phyloP scores from a whole-genome alignment of 2,113 vertebrate species.

The Cairina moschata region DNA sequence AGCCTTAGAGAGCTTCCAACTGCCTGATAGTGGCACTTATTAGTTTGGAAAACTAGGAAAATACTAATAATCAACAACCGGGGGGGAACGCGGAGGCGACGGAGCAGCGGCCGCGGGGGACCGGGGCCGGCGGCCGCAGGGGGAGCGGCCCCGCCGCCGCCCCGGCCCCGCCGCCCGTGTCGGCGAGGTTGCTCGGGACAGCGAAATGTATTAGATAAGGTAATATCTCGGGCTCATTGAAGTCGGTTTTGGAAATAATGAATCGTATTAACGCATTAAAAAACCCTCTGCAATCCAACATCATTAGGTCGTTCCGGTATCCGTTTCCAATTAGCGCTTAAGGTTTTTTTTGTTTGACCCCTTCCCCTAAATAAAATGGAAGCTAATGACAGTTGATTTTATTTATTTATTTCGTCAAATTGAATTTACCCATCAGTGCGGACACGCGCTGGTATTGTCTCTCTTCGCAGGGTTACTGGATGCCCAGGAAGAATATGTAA shows the following conservation, averaged over 20 bases:
- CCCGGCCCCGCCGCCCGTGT: neutral
- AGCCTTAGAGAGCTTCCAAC: conserved; percentile 89
- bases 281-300: conserved; percentile 81
- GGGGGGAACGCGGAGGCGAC: conserved; percentile 75
- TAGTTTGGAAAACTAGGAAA: conserved; percentile 99
- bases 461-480: neutral
- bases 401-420: conserved; percentile 89
- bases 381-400: conserved; percentile 90
- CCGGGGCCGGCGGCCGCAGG: neutral
- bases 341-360: conserved; percentile 78
- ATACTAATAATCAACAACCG: conserved; percentile 98
- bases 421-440: conserved; percentile 74
- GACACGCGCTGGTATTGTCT: conserved; percentile 30
- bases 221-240: conserved; percentile 78
- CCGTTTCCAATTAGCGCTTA: conserved; percentile 83
- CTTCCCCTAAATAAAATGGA: conserved; percentile 82
- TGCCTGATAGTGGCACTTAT: conserved; percentile 95
- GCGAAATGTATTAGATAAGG: conserved; percentile 76
- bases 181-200: conserved; percentile 53
- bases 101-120: conserved; percentile 55
- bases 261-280: conserved; percentile 84
- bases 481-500: neutral
- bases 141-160: neutral
- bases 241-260: conserved; percentile 83
- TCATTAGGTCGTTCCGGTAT: conserved; percentile 83